Evolutionary conservation across 2,888 invertebrate species (phyloP), one percentile per base, ranked within the genome.

Genomic region (Metellina segmentata): DNA sequence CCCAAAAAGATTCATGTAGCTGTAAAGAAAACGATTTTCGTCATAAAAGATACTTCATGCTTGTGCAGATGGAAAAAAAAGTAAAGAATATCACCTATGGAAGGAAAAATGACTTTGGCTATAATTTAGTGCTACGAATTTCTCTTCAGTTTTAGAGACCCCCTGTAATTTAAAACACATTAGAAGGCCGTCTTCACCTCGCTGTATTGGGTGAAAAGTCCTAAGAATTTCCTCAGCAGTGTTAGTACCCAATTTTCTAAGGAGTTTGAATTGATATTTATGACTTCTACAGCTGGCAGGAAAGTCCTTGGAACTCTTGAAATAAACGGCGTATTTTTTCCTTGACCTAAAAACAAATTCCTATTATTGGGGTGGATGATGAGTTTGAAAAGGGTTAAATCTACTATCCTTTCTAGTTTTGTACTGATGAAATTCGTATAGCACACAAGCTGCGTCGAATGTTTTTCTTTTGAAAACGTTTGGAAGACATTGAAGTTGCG

Each of bases 101-200:
- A 11, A 77, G 48, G 71, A 89, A 82, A 34, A 82, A 89, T 77
- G 77, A 82, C 77, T 89, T 77, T 48, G 51, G 81, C 82, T 82
- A 52, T 89, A 89, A 89, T 89, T 82, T 89, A 77, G 82, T 52
- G 70, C 75, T 77, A 51, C 74, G 77, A 89, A 77, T 82, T 34
- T 75, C 51, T 49, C 34, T 53, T 6, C 81, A 71, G 72, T 74
- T 81, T 52, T 19, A 70, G 71, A 49, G 75, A 49, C 75, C 77
- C 77, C 77, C 89, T 89, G 89, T 70, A 89, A 89, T 89, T 89
- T 89, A 89, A 89, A 89, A 89, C 70, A 82, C 89, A 89, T 89
- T 89, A 89, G 89, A 82, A 83, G 52, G 48, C 52, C 61, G 71
- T 81, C 74, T 49, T 20, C 71, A 20, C 8, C 9, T 34, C 61